Conservation (phyloP, 2,113 vertebrate species). For the Rattus rattus region DNA sequence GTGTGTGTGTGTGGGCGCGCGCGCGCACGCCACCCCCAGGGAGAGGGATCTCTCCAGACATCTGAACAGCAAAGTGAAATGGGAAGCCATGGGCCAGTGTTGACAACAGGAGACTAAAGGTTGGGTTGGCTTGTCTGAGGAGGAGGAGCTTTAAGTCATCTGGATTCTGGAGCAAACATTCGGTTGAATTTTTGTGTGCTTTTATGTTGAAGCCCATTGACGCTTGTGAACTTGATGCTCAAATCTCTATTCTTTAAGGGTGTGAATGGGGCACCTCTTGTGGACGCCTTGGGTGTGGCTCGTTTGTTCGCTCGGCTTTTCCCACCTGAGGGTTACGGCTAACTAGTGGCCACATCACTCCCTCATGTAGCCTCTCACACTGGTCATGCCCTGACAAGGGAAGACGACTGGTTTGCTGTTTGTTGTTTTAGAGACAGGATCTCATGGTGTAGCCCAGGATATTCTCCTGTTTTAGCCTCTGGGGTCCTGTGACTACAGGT, state of each 20-base stretch:
- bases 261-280: background rate
- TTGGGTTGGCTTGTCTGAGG: background rate
- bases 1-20: background rate
- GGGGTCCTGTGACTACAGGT: background rate
- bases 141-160: background rate
- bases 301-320: background rate
- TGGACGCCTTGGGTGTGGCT: no score
- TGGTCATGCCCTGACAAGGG: background rate
- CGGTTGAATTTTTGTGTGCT: background rate
- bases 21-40: background rate
- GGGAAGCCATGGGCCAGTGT: background rate
- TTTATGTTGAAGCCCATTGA: background rate
- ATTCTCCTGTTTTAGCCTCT: background rate
- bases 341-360: background rate
- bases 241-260: background rate
- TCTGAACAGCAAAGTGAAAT: rapidly evolving
- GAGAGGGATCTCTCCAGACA: rapidly evolving
- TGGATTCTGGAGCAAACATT: background rate
- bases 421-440: background rate
- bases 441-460: background rate
- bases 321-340: background rate
- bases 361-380: background rate
- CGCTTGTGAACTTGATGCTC: no score
- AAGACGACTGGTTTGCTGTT: background rate
- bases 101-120: rapidly evolving